These are phyloP conservation scores for Pachyrhynchus sulphureomaculatus DNA, from an alignment of 1,140 invertebrate genomes.

Conservation along the genomic window DNA sequence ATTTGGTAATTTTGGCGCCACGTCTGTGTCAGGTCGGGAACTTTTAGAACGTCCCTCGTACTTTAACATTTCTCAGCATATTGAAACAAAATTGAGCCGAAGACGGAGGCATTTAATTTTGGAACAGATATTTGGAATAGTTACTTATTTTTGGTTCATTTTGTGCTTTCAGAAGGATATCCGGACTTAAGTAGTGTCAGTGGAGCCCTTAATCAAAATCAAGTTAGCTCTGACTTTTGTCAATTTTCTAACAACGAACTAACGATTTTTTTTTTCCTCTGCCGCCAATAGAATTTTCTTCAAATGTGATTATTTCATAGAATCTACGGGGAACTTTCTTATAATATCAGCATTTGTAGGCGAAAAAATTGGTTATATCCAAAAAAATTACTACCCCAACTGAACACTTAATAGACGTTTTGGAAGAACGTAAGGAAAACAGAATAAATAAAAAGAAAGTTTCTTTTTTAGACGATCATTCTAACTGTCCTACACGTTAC, in stretches of 20 bases:
- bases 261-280: not conserved
- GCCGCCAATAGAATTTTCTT: slow-evolving; percentile 4
- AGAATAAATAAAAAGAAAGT: slow-evolving; percentile 14
- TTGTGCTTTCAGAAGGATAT: slow-evolving; percentile 14
- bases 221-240: not conserved
- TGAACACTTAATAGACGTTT: slow-evolving; percentile 22
- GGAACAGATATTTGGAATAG: slow-evolving; percentile 7
- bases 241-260: not conserved
- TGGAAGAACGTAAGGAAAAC: not conserved
- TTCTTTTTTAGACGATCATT: slow-evolving; percentile 10
- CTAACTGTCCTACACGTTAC: not conserved
- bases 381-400: slow-evolving; percentile 4
- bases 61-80: too few relatives aligned
- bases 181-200: slow-evolving; percentile 17
- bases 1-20: too few relatives aligned
- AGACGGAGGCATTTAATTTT: not conserved
- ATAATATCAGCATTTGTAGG: slow-evolving; percentile 6
- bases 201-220: not conserved
- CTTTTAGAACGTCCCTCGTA: too few relatives aligned
- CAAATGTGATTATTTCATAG: not conserved
- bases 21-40: too few relatives aligned
- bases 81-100: too few relatives aligned
- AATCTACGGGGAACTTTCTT: not conserved
- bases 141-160: not conserved
- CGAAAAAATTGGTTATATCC: slow-evolving; percentile 25